Percentiles rank a stretch among this genome's conserved stretches.
Conservation (phyloP, 2,888 invertebrate genomes). For the Lasius platythorax region DNA sequence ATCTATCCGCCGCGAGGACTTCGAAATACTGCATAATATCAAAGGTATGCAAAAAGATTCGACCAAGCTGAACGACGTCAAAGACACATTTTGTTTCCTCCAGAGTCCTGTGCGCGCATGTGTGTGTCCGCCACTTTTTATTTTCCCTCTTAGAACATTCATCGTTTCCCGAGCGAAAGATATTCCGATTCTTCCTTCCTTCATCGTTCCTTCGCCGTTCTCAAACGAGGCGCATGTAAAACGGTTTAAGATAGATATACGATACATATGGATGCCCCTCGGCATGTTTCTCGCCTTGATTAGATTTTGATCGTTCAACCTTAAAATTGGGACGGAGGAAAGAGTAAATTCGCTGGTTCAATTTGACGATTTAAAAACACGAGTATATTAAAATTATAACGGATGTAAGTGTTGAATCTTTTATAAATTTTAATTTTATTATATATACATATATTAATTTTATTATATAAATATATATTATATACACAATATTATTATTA, state of each 20-base stretch:
- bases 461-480: neutral
- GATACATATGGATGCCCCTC: constrained; percentile 38
- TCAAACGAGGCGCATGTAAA: constrained; percentile 30
- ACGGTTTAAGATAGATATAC: constrained; percentile 22
- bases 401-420: too few species aligned
- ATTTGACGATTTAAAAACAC: neutral
- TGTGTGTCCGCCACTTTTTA: constrained; percentile 39
- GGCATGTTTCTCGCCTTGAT: constrained; percentile 41
- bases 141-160: constrained; percentile 34
- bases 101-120: constrained; percentile 1
- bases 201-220: neutral
- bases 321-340: constrained; percentile 62
- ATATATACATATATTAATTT: neutral
- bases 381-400: neutral
- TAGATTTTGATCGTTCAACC: constrained; percentile 67
- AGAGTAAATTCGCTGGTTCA: constrained; percentile 2
- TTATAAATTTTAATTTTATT: constrained; percentile 4
- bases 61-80: constrained; percentile 39
- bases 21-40: constrained; percentile 4
- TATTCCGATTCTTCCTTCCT: constrained; percentile 15
- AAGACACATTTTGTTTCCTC: constrained; percentile 46
- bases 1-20: neutral
- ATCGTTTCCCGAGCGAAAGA: constrained; percentile 12
- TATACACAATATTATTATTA: neutral
- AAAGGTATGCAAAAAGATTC: constrained; percentile 44